These are phyloP conservation scores for Drosophila azteca DNA, from an alignment of 1,140 invertebrate species.

Conservation along the genomic window DNA sequence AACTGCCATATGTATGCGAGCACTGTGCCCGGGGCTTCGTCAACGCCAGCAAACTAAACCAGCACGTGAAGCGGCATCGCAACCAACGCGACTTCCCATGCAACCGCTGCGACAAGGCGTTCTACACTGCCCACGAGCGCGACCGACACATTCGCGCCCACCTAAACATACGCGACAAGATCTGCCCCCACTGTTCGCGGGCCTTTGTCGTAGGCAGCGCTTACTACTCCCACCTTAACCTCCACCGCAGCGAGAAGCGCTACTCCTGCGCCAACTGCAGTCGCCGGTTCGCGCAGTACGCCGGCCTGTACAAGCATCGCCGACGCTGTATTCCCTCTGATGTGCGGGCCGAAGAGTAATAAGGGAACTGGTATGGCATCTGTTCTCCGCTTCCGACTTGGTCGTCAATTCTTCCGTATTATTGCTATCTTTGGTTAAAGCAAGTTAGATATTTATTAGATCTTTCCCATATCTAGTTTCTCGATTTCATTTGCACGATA, in stretches of 20 bases:
- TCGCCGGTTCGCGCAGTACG: conserved; percentile 85
- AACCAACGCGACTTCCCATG: conserved; percentile 90
- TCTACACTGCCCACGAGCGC: conserved; percentile 83
- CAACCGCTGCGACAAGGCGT: conserved; percentile 87
- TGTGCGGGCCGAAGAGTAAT: conserved; percentile 2
- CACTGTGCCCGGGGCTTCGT: conserved; percentile 72
- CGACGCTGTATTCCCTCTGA: conserved; percentile 51
- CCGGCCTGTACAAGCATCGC: conserved; percentile 85
- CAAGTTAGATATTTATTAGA: too few species aligned
- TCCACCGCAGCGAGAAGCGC: conserved; percentile 86
- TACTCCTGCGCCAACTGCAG: conserved; percentile 85
- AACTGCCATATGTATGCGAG: conserved; percentile 73
- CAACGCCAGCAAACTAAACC: conserved; percentile 85
- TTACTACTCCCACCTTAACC: conserved; percentile 85
- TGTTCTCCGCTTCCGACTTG: too few species aligned
- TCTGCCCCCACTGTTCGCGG: conserved; percentile 86
- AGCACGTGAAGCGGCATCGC: conserved; percentile 86
- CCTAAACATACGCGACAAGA: conserved; percentile 74
- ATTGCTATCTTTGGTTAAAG: too few species aligned
- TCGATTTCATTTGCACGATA: too few species aligned
- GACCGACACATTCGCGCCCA: conserved; percentile 67
- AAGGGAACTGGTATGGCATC: conserved; percentile 28
- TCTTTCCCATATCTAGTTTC: too few species aligned
- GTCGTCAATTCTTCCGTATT: too few species aligned
- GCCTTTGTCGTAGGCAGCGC: conserved; percentile 86